Percentiles rank a stretch among this genome's conserved stretches.
Evolutionary conservation across 2,888 invertebrate genomes (phyloP).

Genomic region (Torymus texanus): DNA sequence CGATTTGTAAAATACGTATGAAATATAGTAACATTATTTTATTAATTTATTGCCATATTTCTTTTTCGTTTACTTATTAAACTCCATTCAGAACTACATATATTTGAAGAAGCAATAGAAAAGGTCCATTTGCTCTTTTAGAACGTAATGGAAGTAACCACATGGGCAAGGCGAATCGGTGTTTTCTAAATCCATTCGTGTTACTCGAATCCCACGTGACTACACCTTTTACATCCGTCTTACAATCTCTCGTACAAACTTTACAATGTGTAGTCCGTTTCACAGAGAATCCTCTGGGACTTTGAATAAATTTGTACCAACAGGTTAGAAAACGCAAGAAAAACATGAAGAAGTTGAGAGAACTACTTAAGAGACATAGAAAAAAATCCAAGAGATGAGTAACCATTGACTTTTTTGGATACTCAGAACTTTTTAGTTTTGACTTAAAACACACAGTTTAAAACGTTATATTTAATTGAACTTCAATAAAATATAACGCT

Average conservation of each 20-base stretch:
- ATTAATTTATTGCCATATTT: too few relatives aligned
- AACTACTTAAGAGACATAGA: neutral
- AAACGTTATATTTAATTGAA: too few relatives aligned
- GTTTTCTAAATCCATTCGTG: conserved; percentile 7
- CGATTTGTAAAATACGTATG: too few relatives aligned
- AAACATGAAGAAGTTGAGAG: neutral
- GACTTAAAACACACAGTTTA: too few relatives aligned
- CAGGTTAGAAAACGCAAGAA: neutral
- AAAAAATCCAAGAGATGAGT: too few relatives aligned
- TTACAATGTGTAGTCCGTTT: conserved; percentile 8
- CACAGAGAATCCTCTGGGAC: neutral
- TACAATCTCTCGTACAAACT: conserved; percentile 5
- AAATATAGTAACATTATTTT: too few relatives aligned
- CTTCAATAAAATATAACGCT: too few relatives aligned
- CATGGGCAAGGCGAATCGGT: neutral
- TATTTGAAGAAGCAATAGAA: too few relatives aligned
- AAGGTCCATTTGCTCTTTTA: neutral
- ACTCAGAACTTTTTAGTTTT: too few relatives aligned
- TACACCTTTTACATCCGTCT: conserved; percentile 14
- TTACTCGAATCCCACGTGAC: conserved; percentile 19
- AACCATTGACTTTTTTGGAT: too few relatives aligned
- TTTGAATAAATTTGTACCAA: neutral
- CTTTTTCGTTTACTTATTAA: too few relatives aligned
- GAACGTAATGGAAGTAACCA: conserved; percentile 6
- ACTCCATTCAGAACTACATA: too few relatives aligned